These are phyloP conservation scores for Nycticebus coucang DNA, from an alignment of 2,113 vertebrate genomes.

Conservation along the genomic window DNA sequence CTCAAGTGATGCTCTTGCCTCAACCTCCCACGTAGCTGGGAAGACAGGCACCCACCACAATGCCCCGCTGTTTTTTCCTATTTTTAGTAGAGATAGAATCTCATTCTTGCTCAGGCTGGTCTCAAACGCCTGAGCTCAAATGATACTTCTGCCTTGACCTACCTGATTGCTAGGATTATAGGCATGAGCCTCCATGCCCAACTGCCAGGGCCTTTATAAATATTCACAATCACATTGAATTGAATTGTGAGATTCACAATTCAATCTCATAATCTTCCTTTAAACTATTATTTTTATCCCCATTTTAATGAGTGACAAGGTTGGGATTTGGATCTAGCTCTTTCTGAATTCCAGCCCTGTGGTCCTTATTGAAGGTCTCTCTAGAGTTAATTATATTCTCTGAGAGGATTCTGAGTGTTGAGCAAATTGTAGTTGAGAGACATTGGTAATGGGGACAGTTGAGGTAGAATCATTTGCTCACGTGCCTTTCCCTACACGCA, in stretches of 20 bases:
- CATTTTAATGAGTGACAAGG: background rate
- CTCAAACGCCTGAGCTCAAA: too few species aligned
- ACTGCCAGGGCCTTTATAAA: background rate
- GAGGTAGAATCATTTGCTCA: background rate
- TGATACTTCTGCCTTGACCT: too few species aligned
- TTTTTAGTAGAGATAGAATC: too few species aligned
- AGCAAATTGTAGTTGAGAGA: background rate
- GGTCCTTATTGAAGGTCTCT: background rate
- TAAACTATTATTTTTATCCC: background rate
- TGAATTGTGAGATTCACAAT: background rate
- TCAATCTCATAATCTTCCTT: background rate
- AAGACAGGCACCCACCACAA: too few species aligned
- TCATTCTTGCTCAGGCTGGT: too few species aligned
- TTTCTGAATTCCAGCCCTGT: background rate
- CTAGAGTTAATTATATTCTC: background rate
- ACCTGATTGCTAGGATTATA: too few species aligned
- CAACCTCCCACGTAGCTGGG: too few species aligned
- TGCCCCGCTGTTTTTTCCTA: too few species aligned
- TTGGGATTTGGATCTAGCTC: background rate
- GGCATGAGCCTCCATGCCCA: too few species aligned
- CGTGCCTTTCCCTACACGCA: background rate
- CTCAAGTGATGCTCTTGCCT: too few species aligned
- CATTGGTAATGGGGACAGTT: background rate
- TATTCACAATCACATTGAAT: too few species aligned
- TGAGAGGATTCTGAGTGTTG: background rate